Evolutionary conservation across 2,797 vertebrate species (phyloP).

Genomic region (Euthynnus affinis): DNA sequence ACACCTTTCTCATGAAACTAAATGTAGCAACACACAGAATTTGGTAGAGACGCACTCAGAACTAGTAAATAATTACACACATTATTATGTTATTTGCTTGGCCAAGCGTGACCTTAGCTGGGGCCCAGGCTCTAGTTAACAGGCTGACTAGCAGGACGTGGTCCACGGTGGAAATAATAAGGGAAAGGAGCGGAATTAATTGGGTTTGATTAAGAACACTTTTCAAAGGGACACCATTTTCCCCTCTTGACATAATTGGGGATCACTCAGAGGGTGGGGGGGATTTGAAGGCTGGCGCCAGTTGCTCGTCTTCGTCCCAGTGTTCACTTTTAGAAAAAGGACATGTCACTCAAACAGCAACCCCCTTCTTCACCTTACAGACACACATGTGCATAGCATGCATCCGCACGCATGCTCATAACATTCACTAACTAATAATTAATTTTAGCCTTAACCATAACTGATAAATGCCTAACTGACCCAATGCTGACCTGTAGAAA

Average conservation of each 20-base stretch:
- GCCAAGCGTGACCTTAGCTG: slow-evolving; percentile 76
- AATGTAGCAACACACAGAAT: slow-evolving; percentile 40
- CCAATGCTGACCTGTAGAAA: neutral
- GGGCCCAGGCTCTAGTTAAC: slow-evolving; percentile 83
- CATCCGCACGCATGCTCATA: neutral
- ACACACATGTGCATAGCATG: slow-evolving; percentile 17
- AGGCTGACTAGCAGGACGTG: slow-evolving; percentile 81
- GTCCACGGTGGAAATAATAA: slow-evolving; percentile 86
- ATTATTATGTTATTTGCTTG: slow-evolving; percentile 83
- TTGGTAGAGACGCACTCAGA: slow-evolving; percentile 67
- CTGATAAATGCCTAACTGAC: neutral
- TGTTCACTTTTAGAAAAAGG: slow-evolving; percentile 54
- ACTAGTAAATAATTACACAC: slow-evolving; percentile 84
- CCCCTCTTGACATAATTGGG: slow-evolving; percentile 84
- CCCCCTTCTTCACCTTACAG: slow-evolving; percentile 5
- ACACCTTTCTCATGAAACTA: slow-evolving; percentile 50
- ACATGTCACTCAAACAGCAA: slow-evolving; percentile 53
- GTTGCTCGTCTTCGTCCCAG: slow-evolving; percentile 69
- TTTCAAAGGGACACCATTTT: slow-evolving; percentile 84
- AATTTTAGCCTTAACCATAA: neutral
- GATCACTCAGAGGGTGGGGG: slow-evolving; percentile 63
- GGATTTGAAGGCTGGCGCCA: slow-evolving; percentile 81
- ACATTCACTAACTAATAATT: neutral
- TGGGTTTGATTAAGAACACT: slow-evolving; percentile 87
- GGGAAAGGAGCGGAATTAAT: slow-evolving; percentile 90